Conservation (phyloP, 2,888 invertebrate species). For the Drosophila macrothrix region DNA sequence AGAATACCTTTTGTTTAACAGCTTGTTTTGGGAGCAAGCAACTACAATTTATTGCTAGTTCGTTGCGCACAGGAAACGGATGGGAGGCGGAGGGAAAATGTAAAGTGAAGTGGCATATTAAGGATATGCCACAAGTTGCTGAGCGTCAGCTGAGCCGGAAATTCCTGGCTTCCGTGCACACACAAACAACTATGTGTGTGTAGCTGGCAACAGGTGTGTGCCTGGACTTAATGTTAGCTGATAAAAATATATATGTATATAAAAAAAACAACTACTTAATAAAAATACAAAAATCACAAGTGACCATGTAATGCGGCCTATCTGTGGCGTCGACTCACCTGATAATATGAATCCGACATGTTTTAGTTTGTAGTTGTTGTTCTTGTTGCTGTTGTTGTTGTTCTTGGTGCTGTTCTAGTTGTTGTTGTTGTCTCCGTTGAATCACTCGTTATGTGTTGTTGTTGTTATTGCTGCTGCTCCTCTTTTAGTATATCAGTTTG, state of each 20-base stretch:
- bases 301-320: conserved; percentile 50
- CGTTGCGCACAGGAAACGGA: conserved; percentile 39
- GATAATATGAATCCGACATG: conserved; percentile 85
- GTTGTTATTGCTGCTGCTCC: conserved; percentile 27
- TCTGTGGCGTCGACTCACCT: conserved; percentile 78
- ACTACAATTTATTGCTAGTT: conserved; percentile 6
- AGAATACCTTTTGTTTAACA: conserved; percentile 2
- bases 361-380: conserved; percentile 52
- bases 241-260: conserved; percentile 18
- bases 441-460: conserved; percentile 43
- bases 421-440: conserved; percentile 43
- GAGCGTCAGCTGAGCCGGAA: conserved; percentile 71
- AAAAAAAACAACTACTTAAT: conserved; percentile 12
- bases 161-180: conserved; percentile 41
- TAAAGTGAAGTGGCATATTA: conserved; percentile 39
- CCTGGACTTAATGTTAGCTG: conserved; percentile 23
- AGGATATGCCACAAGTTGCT: conserved; percentile 64
- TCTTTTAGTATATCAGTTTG: conserved; percentile 43
- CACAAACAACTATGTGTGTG: conserved; percentile 1
- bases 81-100: conserved; percentile 19
- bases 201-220: conserved; percentile 57
- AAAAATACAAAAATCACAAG: conserved; percentile 26
- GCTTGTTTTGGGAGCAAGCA: conserved; percentile 2
- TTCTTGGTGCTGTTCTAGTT: conserved; percentile 22
- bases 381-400: conserved; percentile 33